Evolutionary conservation across 2,113 vertebrate genomes (phyloP).

Genomic region (Tricholaema leucomelas): DNA sequence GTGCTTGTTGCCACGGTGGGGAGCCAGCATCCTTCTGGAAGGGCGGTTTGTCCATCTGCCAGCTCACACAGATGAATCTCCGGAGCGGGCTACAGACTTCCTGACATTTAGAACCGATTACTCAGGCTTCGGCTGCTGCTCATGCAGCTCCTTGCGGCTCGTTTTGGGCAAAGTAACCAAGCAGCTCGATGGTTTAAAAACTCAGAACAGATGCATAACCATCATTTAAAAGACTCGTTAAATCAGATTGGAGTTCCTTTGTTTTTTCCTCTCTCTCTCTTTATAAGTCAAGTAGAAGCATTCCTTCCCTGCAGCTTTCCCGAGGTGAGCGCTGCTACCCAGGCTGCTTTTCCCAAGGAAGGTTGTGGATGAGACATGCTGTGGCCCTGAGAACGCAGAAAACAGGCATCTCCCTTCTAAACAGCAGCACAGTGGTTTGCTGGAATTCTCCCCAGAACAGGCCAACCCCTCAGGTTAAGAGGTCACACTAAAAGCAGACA

Average conservation of each 20-base stretch:
- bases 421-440: not conserved
- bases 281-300: not conserved
- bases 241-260: not conserved
- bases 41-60: not conserved
- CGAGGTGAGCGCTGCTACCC: not conserved
- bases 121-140: not conserved
- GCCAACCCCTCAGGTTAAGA: not conserved
- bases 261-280: too few species aligned
- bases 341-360: not conserved
- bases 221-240: not conserved
- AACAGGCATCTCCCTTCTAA: slow-evolving; percentile 14
- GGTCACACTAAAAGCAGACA: slow-evolving; percentile 11
- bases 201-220: not conserved
- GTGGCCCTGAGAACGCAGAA: not conserved
- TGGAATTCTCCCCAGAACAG: slow-evolving; percentile 36
- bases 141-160: not conserved
- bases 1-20: not conserved
- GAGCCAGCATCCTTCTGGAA: slow-evolving; percentile 45
- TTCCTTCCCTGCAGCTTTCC: not conserved
- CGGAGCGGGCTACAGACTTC: not conserved
- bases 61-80: not conserved
- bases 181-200: not conserved
- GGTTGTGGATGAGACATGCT: not conserved
- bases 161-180: not conserved
- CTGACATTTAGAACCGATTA: not conserved